Evolutionary conservation across 2,888 invertebrate genomes (phyloP).

Genomic region (Macrosiphum euphorbiae): DNA sequence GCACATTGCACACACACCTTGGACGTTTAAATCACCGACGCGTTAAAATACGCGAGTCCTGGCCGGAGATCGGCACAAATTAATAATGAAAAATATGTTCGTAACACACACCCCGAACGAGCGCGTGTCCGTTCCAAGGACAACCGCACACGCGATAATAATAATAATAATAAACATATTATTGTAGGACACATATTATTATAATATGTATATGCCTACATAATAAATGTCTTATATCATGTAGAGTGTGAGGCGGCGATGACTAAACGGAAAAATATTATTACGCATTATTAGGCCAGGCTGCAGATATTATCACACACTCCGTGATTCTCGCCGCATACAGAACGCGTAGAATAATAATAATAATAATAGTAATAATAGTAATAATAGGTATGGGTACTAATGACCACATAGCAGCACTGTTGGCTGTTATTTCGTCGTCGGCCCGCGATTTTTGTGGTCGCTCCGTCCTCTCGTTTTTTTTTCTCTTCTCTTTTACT

Average conservation of each 20-base stretch:
- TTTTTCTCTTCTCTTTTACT: not conserved
- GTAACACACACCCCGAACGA: not conserved
- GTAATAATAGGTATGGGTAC: not conserved
- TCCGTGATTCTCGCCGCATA: not conserved
- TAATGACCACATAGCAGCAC: not conserved
- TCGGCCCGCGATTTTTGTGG: not conserved
- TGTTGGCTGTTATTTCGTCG: not conserved
- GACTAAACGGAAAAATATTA: conserved; percentile 57
- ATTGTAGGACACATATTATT: not conserved
- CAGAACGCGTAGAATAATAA: not conserved
- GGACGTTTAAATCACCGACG: not conserved
- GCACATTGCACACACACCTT: not conserved
- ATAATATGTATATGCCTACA: not conserved
- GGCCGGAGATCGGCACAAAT: not conserved
- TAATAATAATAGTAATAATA: not conserved
- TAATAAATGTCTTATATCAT: not conserved
- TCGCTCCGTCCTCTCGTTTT: not conserved
- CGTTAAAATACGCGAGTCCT: not conserved
- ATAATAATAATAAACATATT: conserved; percentile 9
- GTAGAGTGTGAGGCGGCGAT: conserved; percentile 16
- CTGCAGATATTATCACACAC: not conserved
- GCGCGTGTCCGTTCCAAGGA: conserved; percentile 33
- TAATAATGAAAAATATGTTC: not conserved
- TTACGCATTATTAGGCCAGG: conserved; percentile 47
- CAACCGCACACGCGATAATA: conserved; percentile 19